Conservation (phyloP, 2,888 invertebrate genomes). For the Invenusta paracnida region DNA sequence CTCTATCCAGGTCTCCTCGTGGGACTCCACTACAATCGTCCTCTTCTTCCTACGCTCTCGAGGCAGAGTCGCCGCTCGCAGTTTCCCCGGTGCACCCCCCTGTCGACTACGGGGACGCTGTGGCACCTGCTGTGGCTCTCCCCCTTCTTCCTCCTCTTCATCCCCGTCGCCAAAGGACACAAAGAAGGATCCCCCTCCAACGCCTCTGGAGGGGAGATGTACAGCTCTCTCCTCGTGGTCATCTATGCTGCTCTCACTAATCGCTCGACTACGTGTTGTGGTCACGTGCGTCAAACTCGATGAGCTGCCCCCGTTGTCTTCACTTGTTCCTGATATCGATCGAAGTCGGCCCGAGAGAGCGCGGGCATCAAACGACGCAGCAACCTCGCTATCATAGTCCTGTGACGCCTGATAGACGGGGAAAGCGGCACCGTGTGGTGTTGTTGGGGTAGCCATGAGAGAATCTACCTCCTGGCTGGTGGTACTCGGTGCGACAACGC, state of each 20-base stretch:
- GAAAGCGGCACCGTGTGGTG: no score
- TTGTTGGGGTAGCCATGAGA: not conserved
- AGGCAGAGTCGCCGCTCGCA: not conserved
- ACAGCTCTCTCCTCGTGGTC: not conserved
- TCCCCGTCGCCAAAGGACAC: not conserved
- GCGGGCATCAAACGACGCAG: not conserved
- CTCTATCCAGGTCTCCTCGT: not conserved
- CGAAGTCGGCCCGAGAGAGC: not conserved
- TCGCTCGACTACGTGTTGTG: not conserved
- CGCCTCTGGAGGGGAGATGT: not conserved
- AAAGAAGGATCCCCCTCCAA: not conserved
- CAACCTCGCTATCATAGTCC: not conserved
- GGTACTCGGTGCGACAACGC: not conserved
- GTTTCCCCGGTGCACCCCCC: not conserved
- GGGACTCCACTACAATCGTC: not conserved
- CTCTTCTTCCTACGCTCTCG: not conserved
- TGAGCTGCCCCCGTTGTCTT: not conserved
- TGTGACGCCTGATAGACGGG: no score
- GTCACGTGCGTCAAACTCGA: not conserved
- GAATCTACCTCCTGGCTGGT: not conserved
- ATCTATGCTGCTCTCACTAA: not conserved
- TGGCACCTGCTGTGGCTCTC: slow-evolving; percentile 5
- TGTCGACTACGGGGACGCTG: not conserved
- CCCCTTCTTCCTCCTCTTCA: slow-evolving; percentile 72
- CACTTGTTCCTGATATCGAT: not conserved